These are phyloP conservation scores for Periophthalmus modestus DNA, from an alignment of 2,113 vertebrate species.

Conservation along the genomic window DNA sequence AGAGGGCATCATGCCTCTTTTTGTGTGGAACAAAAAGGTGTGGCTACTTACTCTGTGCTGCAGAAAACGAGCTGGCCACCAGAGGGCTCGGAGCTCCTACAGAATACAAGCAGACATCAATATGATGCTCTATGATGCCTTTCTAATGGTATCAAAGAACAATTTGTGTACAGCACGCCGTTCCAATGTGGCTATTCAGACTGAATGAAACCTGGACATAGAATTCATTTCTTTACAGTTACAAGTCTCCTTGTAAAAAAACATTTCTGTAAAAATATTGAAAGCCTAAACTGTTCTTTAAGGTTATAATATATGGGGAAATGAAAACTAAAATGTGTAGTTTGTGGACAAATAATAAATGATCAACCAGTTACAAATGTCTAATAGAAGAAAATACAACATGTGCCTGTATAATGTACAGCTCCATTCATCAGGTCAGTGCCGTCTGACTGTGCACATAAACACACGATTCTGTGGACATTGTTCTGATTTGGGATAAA, in stretches of 20 bases:
- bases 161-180: background rate
- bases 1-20: slow-evolving; percentile 39
- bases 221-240: background rate
- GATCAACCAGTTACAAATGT: no score
- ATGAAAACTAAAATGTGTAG: no score
- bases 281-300: background rate
- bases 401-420: background rate
- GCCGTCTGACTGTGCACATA: background rate
- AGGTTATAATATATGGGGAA: no score
- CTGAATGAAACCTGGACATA: background rate
- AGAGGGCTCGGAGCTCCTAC: slow-evolving; percentile 87
- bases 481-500: slow-evolving; percentile 26
- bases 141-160: slow-evolving; percentile 16
- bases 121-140: slow-evolving; percentile 2
- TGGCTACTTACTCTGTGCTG: slow-evolving; percentile 83
- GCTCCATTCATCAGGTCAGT: slow-evolving; percentile 31
- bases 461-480: slow-evolving; percentile 5
- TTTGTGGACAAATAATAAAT: no score
- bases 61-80: slow-evolving; percentile 84
- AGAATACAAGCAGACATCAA: slow-evolving; percentile 50
- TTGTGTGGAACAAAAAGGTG: slow-evolving; percentile 35
- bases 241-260: background rate
- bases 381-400: background rate
- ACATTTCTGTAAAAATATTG: background rate
- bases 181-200: background rate